Evolutionary conservation across 2,888 invertebrate species (phyloP), one percentile per base, ranked within the genome.

Genomic region (Arge pagana): DNA sequence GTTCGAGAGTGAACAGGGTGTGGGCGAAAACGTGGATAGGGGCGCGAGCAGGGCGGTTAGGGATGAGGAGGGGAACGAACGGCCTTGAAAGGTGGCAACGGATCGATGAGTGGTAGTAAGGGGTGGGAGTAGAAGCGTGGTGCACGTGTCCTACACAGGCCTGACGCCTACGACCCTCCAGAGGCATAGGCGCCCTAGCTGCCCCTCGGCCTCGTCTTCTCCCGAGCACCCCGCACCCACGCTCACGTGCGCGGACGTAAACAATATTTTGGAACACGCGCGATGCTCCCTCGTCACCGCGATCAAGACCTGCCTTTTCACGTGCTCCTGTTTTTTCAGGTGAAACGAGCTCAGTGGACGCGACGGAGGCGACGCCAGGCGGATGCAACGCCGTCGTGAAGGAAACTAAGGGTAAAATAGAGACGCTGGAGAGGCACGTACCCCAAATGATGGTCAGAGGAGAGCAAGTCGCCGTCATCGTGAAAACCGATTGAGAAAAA

Each of bases 361-460:
- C 28, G 28, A 26, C 28, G 4, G 28, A 8, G 28, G n/a, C n/a
- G 8, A 26, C 28, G n/a, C 86, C 88, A 0, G 66, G 71, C 50
- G 78, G 84, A 11, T 10, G 33, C 15, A 45, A 45, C 31, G 24
- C 18, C 10, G 77, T 78, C 11, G 81, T 85, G 54, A 82, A 81
- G 48, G 81, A 83, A 55, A 65, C 82, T 1, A 82, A 84, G 41
- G 81, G 83, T 37, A 86, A 85, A 55, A 72, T 81, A 42, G 86
- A 87, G 72, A 83, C 85, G 70, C 85, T 89, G 74, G 82, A 82
- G 28, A 80, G 90, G 31, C 80, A 83, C 61, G 75, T 90, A 13
- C 81, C 85, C 0, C 88, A 89, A 74, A 64, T 91, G 64, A 66
- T 91, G 74, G 77, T 91, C 49, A 81, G 90, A 36, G 92, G 92